These are phyloP conservation scores for Platygyra sinensis DNA, from an alignment of 64 coral and sea anemone genomes.

Conservation along the genomic window DNA sequence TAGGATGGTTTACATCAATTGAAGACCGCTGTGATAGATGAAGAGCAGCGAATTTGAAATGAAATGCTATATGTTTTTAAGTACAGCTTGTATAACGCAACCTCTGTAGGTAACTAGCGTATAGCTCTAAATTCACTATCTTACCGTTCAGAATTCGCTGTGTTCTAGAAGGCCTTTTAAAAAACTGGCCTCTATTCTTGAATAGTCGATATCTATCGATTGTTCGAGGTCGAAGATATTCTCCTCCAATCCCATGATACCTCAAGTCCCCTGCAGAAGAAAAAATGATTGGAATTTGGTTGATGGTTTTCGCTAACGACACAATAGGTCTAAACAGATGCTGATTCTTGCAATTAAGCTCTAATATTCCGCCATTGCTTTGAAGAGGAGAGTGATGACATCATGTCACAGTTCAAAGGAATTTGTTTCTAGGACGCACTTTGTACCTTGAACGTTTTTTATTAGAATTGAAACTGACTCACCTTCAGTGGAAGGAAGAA, in stretches of 20 bases:
- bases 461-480: background rate
- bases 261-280: background rate
- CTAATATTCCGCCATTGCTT: too few relatives aligned
- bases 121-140: too few relatives aligned
- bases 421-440: too few relatives aligned
- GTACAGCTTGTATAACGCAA: too few relatives aligned
- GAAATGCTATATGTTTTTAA: too few relatives aligned
- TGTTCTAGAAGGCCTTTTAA: conserved; percentile 27
- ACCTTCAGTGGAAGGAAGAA: conserved; percentile 31
- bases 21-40: too few relatives aligned
- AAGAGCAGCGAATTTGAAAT: too few relatives aligned
- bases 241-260: conserved; percentile 12
- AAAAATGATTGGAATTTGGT: background rate
- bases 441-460: too few relatives aligned
- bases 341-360: background rate
- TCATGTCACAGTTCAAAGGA: too few relatives aligned
- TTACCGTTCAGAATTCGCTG: conserved; percentile 21
- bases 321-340: background rate
- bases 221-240: conserved; percentile 18
- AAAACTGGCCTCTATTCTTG: conserved; percentile 9
- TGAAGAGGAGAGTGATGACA: too few relatives aligned
- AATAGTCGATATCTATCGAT: conserved; percentile 18
- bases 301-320: background rate
- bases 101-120: too few relatives aligned
- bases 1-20: too few relatives aligned